Base-by-base conservation (phyloP, 1,140 invertebrate species). In the Caenorhabditis remanei region DNA sequence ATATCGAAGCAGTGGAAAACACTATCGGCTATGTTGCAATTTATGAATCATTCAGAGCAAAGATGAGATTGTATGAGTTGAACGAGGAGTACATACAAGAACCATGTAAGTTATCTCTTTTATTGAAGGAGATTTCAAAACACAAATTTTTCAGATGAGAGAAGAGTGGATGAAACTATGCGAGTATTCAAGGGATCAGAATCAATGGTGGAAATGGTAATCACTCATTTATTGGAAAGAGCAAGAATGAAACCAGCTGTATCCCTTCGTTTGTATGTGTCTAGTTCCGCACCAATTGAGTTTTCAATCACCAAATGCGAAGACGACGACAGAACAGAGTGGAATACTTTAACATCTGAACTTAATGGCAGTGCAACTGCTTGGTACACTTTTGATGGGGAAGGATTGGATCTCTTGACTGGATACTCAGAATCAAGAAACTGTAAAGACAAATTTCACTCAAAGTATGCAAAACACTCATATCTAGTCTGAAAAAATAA, bases 321-420 rank as follows among this genome's bases (percentile, higher is more conserved):
- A 43, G 9, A 43, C 8, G 41, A 71, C 5, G n/a, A 7, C 4
- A 71, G 8, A 6, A 71, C 41, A 43, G 43, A 71, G 1, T 71
- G 65, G 65, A 43, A 71, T 13, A 71, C 13, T 32, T 8, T 71
- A 1, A 16, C 14, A 46, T 46, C 19, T 13, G 46, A 41, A 9
- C 11, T 5, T 14, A 71, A 46, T 41, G 14, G 19, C 5, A 71
- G 43, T 46, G 13, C n/a, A 16, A 6, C 16, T 71, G 65, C 65
- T 46, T 71, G 65, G 65, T 71, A 71, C 24, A 71, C 65, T 46
- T 71, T 71, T 46, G 65, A 71, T n/a, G 11, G 1, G 5, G 65
- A 71, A 48, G 65, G 65, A 5, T 8, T 71, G 5, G 65, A 71
- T n/a, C 24, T 71, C 11, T 21, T 71, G 1, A 14, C 11, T 0